Evolutionary conservation across 1,140 invertebrate species (phyloP), one percentile per base, ranked within the genome.

Genomic region (Cryptotermes secundus): DNA sequence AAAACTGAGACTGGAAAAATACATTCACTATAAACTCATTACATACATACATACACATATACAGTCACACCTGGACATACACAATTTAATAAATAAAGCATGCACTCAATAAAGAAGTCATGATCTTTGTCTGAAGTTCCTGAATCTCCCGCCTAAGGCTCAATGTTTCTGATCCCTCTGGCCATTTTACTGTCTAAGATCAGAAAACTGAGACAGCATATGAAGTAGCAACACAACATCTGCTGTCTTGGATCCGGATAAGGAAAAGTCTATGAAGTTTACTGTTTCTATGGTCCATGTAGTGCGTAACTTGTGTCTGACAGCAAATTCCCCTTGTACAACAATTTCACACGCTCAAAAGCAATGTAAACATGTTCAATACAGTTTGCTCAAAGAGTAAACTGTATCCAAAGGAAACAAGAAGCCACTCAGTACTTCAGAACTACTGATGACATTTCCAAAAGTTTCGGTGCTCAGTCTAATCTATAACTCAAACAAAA

Each of bases 11-110:
- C 19, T 19, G 24, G 26, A 31, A 72, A 72, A n/a, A 31, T 10
- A n/a, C 7, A 10, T 31, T n/a, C 26, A 31, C 59, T n/a, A 31
- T 4, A 72, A 72, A 72, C 7, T 14, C 59, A 72, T 72, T n/a
- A 72, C 16, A 31, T n/a, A 31, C 26, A 3, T 12, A 31, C 7
- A 31, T n/a, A 31, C n/a, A 31, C 26, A 31, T n/a, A 72, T 31
- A 10, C 59, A 19, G 6, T 59, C 53, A 59, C 53, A 59, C 53
- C 19, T 6, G 12, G 22, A 59, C 53, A 59, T n/a, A 72, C 59
- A 31, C 59, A 72, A 31, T 72, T n/a, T 72, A 72, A 72, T 72
- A 72, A 72, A 72, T 72, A 72, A 72, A 14, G 59, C 31, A 72
- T 72, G 59, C 14, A 31, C 14, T 31, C n/a, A 26, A 9, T 31